phyloP scores from a whole-genome alignment of 2,113 vertebrate species.

The Todiramphus saurophagus region DNA sequence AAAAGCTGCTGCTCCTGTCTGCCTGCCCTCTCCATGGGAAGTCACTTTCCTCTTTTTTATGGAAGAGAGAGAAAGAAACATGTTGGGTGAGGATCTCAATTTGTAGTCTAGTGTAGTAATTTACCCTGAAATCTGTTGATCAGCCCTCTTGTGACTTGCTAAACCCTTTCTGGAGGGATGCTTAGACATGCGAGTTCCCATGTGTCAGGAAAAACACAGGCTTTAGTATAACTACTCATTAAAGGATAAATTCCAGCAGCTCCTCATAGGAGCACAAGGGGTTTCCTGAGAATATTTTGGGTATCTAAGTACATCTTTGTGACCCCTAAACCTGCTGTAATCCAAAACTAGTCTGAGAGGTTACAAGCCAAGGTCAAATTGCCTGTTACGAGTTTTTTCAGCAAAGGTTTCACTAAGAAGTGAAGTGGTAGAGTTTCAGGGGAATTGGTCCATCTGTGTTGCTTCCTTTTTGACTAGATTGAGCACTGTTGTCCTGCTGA shows the following conservation, averaged over 20 bases:
- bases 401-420: conserved; percentile 12
- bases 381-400: not conserved
- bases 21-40: not conserved
- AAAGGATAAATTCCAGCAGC: not conserved
- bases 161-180: not conserved
- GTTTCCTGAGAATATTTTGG: not conserved
- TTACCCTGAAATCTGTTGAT: not conserved
- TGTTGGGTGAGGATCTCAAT: not conserved
- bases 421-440: conserved; percentile 18
- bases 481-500: not conserved
- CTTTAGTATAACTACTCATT: not conserved
- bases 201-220: not conserved
- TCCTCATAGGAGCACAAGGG: not conserved
- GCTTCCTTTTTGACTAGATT: conserved; percentile 15
- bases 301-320: not conserved
- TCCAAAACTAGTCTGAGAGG: not conserved
- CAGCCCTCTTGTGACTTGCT: not conserved
- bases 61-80: not conserved
- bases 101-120: not conserved
- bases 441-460: not conserved
- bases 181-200: not conserved
- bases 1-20: not conserved
- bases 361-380: not conserved
- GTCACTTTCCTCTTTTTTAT: not conserved
- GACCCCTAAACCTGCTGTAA: not conserved